Evolutionary conservation across 2,797 vertebrate species (phyloP).

Genomic region (Selene dorsalis): DNA sequence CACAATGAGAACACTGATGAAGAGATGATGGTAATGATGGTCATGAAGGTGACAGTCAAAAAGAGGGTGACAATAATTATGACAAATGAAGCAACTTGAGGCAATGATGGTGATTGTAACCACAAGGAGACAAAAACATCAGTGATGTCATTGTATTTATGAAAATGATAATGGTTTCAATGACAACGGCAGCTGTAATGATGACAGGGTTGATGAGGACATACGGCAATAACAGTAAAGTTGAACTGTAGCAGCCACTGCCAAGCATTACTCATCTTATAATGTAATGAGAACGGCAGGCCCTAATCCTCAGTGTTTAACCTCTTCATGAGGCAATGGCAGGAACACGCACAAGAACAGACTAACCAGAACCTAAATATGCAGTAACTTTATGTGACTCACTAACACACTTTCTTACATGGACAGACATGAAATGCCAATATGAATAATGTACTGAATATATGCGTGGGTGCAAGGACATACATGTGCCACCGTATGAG

Average conservation of each 20-base stretch:
- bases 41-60: constrained; percentile 26
- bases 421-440: constrained; percentile 3
- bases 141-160: constrained; percentile 25
- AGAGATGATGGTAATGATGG: background rate
- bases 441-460: constrained; percentile 32
- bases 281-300: constrained; percentile 61
- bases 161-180: constrained; percentile 38
- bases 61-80: constrained; percentile 32
- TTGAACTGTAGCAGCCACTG: constrained; percentile 38
- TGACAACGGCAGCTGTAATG: constrained; percentile 39
- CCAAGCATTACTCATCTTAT: constrained; percentile 65
- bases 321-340: constrained; percentile 58
- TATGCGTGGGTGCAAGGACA: constrained; percentile 27
- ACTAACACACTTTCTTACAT: constrained; percentile 14
- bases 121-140: constrained; percentile 21
- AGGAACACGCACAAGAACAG: constrained; percentile 13
- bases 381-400: constrained; percentile 4
- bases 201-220: constrained; percentile 46
- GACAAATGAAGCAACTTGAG: constrained; percentile 26
- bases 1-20: background rate
- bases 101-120: constrained; percentile 31
- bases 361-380: constrained; percentile 16
- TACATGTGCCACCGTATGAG: background rate
- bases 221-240: constrained; percentile 36
- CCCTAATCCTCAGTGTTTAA: constrained; percentile 58